A percentile compares a stretch with the other conserved stretches of the same genome.
These are phyloP conservation scores for Nomada ruficornis DNA, from an alignment of 2,888 invertebrate species.

Conservation along the genomic window DNA sequence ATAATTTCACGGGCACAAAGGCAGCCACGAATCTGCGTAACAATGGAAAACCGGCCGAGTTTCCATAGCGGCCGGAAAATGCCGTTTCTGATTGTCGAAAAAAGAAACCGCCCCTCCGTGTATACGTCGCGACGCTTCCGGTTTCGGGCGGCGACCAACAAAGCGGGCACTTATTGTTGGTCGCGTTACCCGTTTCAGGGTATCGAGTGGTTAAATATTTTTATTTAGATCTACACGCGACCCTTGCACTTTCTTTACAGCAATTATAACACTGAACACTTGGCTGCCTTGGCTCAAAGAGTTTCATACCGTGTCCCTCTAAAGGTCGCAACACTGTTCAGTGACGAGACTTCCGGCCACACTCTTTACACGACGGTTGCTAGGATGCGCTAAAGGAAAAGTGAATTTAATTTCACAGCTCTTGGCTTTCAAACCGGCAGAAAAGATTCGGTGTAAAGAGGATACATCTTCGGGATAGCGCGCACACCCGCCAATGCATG, in stretches of 20 bases:
- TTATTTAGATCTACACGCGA: neutral
- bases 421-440: no score
- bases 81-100: conserved; percentile 44
- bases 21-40: conserved; percentile 38
- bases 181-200: neutral
- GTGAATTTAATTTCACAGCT: conserved; percentile 7
- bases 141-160: neutral
- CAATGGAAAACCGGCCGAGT: conserved; percentile 47
- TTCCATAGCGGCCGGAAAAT: conserved; percentile 55
- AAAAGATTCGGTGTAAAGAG: no score
- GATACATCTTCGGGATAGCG: no score
- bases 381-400: neutral
- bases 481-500: no score
- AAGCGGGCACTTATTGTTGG: neutral
- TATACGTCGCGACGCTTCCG: neutral
- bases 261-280: no score
- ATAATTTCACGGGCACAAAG: conserved; percentile 56
- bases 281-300: neutral
- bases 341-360: no score
- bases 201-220: neutral
- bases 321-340: neutral
- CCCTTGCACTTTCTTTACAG: neutral
- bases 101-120: neutral
- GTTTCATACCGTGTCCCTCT: conserved; percentile 4
- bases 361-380: no score